These are phyloP conservation scores for Propithecus perrieri DNA, from an alignment of 2,797 vertebrate genomes.

Conservation along the genomic window DNA sequence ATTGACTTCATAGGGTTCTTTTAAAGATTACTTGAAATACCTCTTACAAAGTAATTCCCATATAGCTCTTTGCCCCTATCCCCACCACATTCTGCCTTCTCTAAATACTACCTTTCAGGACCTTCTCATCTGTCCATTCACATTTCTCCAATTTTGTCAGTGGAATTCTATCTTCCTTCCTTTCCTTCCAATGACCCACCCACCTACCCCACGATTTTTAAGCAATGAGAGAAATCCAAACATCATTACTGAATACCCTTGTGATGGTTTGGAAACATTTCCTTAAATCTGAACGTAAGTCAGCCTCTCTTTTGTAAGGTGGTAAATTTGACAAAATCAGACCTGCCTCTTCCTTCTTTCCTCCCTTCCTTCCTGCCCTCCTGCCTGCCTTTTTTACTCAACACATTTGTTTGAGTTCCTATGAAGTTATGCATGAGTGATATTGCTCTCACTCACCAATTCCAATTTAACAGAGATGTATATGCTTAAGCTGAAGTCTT, in stretches of 20 bases:
- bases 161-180: not conserved
- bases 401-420: not conserved
- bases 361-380: not conserved
- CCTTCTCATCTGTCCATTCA: not conserved
- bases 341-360: not conserved
- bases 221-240: not conserved
- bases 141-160: not conserved
- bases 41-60: not conserved
- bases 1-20: not conserved
- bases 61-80: too few species aligned
- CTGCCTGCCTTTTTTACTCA: not conserved
- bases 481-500: not conserved
- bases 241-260: not conserved
- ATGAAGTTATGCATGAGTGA: not conserved
- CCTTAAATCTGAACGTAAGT: not conserved
- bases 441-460: not conserved
- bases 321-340: not conserved
- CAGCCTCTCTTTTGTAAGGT: not conserved
- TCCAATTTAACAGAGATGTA: not conserved
- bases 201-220: not conserved
- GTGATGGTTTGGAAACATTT: not conserved
- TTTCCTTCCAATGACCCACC: not conserved
- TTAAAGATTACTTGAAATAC: not conserved
- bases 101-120: not conserved
- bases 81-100: not conserved